Evolutionary conservation across 2,797 vertebrate genomes (phyloP).

Genomic region (Pogonophryne albipinna): DNA sequence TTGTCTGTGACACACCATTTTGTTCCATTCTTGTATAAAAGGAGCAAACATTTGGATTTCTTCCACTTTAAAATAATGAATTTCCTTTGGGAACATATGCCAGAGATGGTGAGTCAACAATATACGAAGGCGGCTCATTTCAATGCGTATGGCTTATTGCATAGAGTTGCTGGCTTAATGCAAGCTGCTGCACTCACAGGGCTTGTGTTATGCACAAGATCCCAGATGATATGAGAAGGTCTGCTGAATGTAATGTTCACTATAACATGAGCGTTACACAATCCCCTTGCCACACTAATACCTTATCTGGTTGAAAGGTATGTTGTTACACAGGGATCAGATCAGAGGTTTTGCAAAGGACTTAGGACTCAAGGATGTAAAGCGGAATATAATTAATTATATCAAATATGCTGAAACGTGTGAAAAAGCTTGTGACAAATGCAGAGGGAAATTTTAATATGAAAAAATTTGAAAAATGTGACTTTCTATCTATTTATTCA

Average conservation of each 20-base stretch:
- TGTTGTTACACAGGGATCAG: conserved; percentile 1
- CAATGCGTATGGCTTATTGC: conserved; percentile 24
- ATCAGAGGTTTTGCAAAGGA: not conserved
- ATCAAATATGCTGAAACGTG: not conserved
- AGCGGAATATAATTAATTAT: not conserved
- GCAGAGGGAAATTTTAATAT: not conserved
- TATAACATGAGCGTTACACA: conserved; percentile 18
- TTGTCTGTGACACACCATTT: conserved; percentile 40
- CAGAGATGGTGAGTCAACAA: not conserved
- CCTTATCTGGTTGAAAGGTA: conserved; percentile 4
- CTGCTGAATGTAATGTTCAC: conserved; percentile 23
- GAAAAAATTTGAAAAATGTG: not conserved
- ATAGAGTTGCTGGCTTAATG: conserved; percentile 10
- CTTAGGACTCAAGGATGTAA: not conserved
- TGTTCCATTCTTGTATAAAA: not conserved
- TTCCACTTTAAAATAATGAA: conserved; percentile 19
- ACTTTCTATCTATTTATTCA: not conserved
- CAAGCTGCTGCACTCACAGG: conserved; percentile 18
- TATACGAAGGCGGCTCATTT: conserved; percentile 16
- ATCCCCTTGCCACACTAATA: conserved; percentile 25
- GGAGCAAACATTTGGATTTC: not conserved
- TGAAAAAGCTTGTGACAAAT: not conserved
- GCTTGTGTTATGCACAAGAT: conserved; percentile 38
- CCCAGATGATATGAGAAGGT: conserved; percentile 13
- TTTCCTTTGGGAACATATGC: not conserved